These are phyloP conservation scores for Australoheros scitulus DNA, from an alignment of 2,113 vertebrate species.

Conservation along the genomic window DNA sequence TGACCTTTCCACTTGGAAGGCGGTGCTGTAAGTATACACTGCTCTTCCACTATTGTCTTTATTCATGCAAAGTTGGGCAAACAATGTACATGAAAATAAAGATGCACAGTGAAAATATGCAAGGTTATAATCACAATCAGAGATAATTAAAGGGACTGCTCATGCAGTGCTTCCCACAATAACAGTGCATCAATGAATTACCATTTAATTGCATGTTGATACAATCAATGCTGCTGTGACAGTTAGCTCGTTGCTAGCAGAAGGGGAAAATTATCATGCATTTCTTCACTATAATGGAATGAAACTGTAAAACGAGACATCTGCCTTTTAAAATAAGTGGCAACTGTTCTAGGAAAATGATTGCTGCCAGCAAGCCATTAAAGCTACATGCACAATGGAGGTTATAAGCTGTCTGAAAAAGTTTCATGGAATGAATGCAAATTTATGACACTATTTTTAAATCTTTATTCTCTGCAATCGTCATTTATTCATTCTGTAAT, in stretches of 20 bases:
- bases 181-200: slow-evolving; percentile 55
- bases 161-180: slow-evolving; percentile 40
- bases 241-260: slow-evolving; percentile 18
- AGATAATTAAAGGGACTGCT: slow-evolving; percentile 63
- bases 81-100: slow-evolving; percentile 47
- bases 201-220: slow-evolving; percentile 71
- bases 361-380: slow-evolving; percentile 2
- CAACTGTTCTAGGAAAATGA: not conserved
- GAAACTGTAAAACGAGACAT: slow-evolving; percentile 6
- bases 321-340: slow-evolving; percentile 13
- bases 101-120: slow-evolving; percentile 26
- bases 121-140: slow-evolving; percentile 68
- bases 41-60: slow-evolving; percentile 22
- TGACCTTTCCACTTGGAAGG: slow-evolving; percentile 35
- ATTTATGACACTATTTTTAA: not conserved
- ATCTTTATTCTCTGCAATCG: not conserved
- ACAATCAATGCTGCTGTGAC: slow-evolving; percentile 60
- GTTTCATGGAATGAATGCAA: not conserved
- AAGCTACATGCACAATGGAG: not conserved
- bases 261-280: not conserved
- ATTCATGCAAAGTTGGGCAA: slow-evolving; percentile 43
- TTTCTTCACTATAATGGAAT: slow-evolving; percentile 2
- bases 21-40: not conserved
- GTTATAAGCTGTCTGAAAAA: not conserved
- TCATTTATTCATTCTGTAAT: not conserved